Conservation (phyloP, 1,140 invertebrate species). For the Luehdorfia chinensis region DNA sequence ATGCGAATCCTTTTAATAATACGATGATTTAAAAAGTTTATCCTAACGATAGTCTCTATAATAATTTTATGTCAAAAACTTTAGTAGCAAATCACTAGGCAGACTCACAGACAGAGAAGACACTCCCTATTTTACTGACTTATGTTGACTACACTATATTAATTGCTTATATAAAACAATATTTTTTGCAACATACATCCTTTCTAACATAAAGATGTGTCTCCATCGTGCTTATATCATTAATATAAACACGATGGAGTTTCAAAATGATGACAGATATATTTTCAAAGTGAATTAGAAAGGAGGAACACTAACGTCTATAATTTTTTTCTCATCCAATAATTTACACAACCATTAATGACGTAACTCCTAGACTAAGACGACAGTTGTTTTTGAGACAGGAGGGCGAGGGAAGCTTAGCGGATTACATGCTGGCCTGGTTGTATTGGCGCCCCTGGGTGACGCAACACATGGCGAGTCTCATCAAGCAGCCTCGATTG, state of each 20-base stretch:
- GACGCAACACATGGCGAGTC: conserved; percentile 36
- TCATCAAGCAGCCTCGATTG: conserved; percentile 23
- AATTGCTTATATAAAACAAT: no score
- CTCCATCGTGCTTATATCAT: no score
- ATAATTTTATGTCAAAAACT: no score
- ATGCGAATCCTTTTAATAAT: no score
- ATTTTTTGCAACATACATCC: neutral
- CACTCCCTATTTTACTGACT: no score
- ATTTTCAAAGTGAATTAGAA: neutral
- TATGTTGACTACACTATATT: no score
- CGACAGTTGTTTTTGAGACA: conserved; percentile 62
- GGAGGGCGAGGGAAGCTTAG: conserved; percentile 66
- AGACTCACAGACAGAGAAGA: no score
- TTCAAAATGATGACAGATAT: neutral
- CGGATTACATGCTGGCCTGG: conserved; percentile 64
- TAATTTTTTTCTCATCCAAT: no score
- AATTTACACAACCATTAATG: conserved; percentile 33
- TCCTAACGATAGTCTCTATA: no score
- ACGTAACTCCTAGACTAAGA: conserved; percentile 34
- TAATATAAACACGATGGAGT: neutral
- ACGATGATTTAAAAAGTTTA: no score
- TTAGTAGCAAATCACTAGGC: no score
- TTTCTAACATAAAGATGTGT: neutral
- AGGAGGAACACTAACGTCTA: neutral
- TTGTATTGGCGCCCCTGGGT: conserved; percentile 61